A percentile compares a stretch with the other conserved stretches of the same genome.
Conservation (phyloP, 2,888 invertebrate genomes). For the Orthosia incerta region DNA sequence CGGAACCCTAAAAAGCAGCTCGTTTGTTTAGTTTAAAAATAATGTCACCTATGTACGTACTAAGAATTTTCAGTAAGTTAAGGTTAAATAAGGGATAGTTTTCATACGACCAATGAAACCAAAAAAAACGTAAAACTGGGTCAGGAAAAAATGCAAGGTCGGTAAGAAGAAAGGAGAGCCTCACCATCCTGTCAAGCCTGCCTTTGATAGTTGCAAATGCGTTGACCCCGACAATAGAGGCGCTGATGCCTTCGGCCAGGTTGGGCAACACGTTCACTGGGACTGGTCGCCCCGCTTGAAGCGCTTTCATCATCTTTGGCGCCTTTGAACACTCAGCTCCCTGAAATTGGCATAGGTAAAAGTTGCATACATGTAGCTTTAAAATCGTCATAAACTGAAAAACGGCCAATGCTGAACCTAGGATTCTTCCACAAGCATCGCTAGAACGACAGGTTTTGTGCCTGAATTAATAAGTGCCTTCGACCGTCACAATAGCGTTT, state of each 20-base stretch:
- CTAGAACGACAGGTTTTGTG: background rate
- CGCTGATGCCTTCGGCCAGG: conserved; percentile 94
- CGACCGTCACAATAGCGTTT: background rate
- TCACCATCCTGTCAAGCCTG: conserved; percentile 93
- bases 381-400: background rate
- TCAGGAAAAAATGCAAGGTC: too few species aligned
- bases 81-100: too few species aligned
- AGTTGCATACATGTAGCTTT: background rate
- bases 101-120: background rate
- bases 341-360: conserved; percentile 75
- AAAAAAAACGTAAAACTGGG: too few species aligned
- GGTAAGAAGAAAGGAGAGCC: background rate
- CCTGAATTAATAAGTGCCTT: too few species aligned
- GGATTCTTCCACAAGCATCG: background rate
- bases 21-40: too few species aligned
- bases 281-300: conserved; percentile 92
- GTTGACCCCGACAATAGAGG: conserved; percentile 93
- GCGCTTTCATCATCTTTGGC: conserved; percentile 94
- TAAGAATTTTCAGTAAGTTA: background rate
- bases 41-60: background rate
- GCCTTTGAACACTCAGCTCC: conserved; percentile 96
- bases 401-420: background rate
- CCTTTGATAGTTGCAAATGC: conserved; percentile 93
- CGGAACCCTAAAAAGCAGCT: background rate
- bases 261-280: conserved; percentile 91